Conservation (phyloP, 35 echinoderm and acorn worm genomes). For the Apostichopus japonicus region DNA sequence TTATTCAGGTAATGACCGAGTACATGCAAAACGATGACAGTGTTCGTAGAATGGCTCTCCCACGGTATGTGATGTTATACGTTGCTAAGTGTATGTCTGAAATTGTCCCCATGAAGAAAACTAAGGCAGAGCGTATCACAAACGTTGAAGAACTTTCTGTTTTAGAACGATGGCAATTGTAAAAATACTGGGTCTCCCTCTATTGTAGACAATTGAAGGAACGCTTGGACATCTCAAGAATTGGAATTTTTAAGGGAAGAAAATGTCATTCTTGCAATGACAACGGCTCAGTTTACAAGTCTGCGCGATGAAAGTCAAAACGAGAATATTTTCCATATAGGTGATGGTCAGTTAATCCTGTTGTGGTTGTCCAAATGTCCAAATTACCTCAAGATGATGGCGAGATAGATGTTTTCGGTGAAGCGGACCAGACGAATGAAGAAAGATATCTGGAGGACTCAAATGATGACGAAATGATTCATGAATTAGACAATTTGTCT, state of each 20-base stretch:
- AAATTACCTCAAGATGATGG: slow-evolving; percentile 15
- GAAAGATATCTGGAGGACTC: slow-evolving; percentile 16
- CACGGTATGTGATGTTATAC: not conserved
- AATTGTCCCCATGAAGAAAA: not conserved
- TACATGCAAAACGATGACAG: not conserved
- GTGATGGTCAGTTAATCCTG: not conserved
- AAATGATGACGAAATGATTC: slow-evolving; percentile 8
- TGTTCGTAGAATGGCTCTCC: not conserved
- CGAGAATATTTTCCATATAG: not conserved
- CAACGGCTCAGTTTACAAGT: not conserved
- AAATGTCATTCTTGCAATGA: not conserved
- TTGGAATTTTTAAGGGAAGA: not conserved
- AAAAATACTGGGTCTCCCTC: slow-evolving; percentile 51
- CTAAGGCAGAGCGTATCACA: not conserved
- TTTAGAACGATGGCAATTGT: slow-evolving; percentile 52
- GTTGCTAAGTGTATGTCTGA: not conserved
- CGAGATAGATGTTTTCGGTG: slow-evolving; percentile 35
- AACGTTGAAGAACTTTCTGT: not conserved
- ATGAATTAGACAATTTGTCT: not conserved
- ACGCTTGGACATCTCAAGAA: not conserved
- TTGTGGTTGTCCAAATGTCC: not conserved
- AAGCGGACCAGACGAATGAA: slow-evolving; percentile 38
- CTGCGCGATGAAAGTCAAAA: not conserved
- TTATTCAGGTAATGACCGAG: not conserved
- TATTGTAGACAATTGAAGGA: not conserved